These are phyloP conservation scores for Papilio polytes DNA, from an alignment of 1,140 invertebrate genomes.

Conservation along the genomic window DNA sequence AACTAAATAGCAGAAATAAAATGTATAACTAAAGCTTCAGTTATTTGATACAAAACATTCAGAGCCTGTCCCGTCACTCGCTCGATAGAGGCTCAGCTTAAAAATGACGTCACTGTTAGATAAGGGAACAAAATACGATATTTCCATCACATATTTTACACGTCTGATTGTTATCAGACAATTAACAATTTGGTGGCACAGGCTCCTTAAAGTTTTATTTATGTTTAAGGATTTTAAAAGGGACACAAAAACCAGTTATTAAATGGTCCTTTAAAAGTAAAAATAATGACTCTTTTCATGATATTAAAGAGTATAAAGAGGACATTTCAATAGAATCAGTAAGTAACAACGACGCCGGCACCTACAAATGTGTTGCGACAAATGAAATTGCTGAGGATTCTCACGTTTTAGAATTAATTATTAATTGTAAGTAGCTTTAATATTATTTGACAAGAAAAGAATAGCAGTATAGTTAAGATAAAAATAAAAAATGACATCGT, in stretches of 20 bases:
- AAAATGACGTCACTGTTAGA: no score
- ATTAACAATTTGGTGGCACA: no score
- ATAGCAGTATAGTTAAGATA: neutral
- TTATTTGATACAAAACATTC: no score
- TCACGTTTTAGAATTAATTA: slow-evolving; percentile 25
- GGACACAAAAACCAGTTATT: slow-evolving; percentile 17
- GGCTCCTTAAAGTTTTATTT: neutral
- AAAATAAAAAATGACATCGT: neutral
- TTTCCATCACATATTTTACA: no score
- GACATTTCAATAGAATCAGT: neutral
- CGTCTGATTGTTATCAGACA: no score
- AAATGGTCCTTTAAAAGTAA: slow-evolving; percentile 20
- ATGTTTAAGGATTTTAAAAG: slow-evolving; percentile 27
- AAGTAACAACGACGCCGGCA: neutral
- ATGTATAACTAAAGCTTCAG: no score
- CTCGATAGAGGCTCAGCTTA: no score
- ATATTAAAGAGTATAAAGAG: slow-evolving; percentile 20
- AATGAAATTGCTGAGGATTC: slow-evolving; percentile 31
- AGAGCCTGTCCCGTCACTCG: no score
- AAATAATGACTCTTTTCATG: neutral
- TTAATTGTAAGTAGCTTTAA: slow-evolving; percentile 24
- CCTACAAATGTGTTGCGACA: slow-evolving; percentile 19
- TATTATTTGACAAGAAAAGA: neutral
- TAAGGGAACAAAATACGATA: no score
- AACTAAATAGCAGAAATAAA: no score